A percentile compares a stretch with the other conserved stretches of the same genome.
Evolutionary conservation across 2,113 vertebrate genomes (phyloP).

Genomic region (Mystacornis crossleyi): DNA sequence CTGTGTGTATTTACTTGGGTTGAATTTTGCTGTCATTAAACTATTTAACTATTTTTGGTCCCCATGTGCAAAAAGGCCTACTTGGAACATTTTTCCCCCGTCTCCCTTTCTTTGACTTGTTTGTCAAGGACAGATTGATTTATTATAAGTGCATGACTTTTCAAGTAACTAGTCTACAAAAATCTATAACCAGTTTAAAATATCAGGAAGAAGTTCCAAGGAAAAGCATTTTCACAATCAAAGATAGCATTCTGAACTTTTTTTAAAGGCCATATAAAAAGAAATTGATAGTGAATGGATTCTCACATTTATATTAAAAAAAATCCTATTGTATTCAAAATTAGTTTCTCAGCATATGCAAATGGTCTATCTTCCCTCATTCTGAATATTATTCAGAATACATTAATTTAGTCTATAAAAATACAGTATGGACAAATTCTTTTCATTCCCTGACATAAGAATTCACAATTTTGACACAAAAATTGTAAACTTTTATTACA

Average conservation of each 20-base stretch:
- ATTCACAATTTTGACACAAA: conserved; percentile 76
- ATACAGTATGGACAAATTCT: conserved; percentile 69
- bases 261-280: conserved; percentile 48
- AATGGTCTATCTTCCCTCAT: conserved; percentile 50
- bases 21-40: neutral
- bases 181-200: neutral
- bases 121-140: neutral
- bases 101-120: neutral
- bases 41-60: conserved; percentile 4
- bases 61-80: neutral
- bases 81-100: neutral
- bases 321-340: conserved; percentile 55
- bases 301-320: conserved; percentile 43
- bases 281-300: neutral
- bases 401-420: conserved; percentile 70
- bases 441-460: conserved; percentile 76
- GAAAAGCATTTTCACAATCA: conserved; percentile 46
- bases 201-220: neutral
- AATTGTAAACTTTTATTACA: conserved; percentile 81
- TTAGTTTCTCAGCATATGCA: conserved; percentile 62
- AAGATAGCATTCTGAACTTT: neutral
- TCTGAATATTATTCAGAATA: conserved; percentile 59
- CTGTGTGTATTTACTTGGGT: neutral
- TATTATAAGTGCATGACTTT: conserved; percentile 16
- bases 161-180: conserved; percentile 8